Conservation (phyloP, 2,797 vertebrate species). For the Betta splendens region DNA sequence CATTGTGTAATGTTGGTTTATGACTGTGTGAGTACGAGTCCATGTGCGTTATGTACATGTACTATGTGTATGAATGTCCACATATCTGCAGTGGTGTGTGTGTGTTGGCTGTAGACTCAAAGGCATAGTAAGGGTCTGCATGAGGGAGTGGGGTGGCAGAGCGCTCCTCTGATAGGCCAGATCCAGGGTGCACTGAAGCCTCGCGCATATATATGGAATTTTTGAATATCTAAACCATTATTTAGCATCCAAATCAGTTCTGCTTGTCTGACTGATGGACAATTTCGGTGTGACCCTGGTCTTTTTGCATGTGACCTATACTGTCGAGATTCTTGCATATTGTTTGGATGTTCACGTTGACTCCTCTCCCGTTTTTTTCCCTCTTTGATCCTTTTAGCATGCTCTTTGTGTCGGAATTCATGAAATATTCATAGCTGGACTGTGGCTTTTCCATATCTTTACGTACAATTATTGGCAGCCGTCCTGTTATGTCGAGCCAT, state of each 20-base stretch:
- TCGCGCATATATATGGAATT: conserved; percentile 98
- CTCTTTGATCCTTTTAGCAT: conserved; percentile 84
- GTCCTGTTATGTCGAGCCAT: conserved; percentile 81
- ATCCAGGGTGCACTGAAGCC: conserved; percentile 95
- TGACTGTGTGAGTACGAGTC: conserved; percentile 29
- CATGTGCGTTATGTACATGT: conserved; percentile 29
- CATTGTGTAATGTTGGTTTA: conserved; percentile 39
- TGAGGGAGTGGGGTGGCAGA: conserved; percentile 86
- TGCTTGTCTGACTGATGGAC: conserved; percentile 99
- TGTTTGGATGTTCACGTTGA: conserved; percentile 88
- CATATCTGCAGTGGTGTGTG: conserved; percentile 58
- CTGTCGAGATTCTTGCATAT: conserved; percentile 96
- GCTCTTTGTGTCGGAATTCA: conserved; percentile 83
- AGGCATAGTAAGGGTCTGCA: conserved; percentile 83
- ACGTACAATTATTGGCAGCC: conserved; percentile 84
- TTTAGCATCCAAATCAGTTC: conserved; percentile 99
- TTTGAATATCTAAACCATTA: conserved; percentile 97
- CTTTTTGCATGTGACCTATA: conserved; percentile 96
- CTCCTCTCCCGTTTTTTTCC: conserved; percentile 74
- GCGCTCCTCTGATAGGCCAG: conserved; percentile 87
- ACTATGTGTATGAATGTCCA: conserved; percentile 60
- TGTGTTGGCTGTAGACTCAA: conserved; percentile 85
- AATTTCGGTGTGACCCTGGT: conserved; percentile 94
- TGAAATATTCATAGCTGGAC: conserved; percentile 85
- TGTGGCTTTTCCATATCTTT: conserved; percentile 83